Evolutionary conservation across 2,797 vertebrate species (phyloP).

Genomic region (Neoniphon sammara): DNA sequence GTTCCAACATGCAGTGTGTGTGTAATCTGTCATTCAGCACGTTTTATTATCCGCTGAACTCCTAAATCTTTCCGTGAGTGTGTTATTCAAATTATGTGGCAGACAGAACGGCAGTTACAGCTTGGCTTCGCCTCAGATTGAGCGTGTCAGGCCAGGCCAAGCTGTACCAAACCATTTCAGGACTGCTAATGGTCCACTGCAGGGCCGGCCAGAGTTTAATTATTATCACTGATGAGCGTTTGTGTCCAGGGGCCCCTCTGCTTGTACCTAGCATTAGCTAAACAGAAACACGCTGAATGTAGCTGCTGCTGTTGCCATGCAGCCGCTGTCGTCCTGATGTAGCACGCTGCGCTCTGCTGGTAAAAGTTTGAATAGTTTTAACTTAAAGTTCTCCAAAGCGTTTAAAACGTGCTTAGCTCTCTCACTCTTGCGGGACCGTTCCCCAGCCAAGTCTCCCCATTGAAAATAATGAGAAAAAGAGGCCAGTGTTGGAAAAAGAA

Average conservation of each 20-base stretch:
- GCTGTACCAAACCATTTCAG: constrained; percentile 25
- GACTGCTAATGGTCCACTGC: constrained; percentile 42
- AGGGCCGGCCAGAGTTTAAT: constrained; percentile 28
- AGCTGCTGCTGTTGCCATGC: constrained; percentile 65
- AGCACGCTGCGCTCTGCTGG: constrained; percentile 29
- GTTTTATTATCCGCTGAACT: too few species aligned
- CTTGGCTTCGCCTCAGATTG: background rate
- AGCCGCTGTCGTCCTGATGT: constrained; percentile 27
- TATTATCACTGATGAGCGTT: constrained; percentile 36
- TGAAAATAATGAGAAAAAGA: constrained; percentile 51
- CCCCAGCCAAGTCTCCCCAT: constrained; percentile 22
- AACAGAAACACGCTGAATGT: constrained; percentile 16
- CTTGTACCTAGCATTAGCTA: constrained; percentile 9
- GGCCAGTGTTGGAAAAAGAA: constrained; percentile 15
- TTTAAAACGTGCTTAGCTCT: constrained; percentile 19
- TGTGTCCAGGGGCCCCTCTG: constrained; percentile 33
- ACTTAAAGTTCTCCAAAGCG: constrained; percentile 18
- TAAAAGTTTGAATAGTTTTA: constrained; percentile 33
- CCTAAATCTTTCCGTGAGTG: background rate
- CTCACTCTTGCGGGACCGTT: background rate
- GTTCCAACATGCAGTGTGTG: too few species aligned
- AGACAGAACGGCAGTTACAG: background rate
- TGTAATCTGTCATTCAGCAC: too few species aligned
- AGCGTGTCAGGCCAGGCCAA: background rate
- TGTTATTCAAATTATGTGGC: constrained; percentile 15